Evolutionary conservation across 2,888 invertebrate genomes (phyloP), one percentile per base, ranked within the genome.

Genomic region (Cosmia trapezina): DNA sequence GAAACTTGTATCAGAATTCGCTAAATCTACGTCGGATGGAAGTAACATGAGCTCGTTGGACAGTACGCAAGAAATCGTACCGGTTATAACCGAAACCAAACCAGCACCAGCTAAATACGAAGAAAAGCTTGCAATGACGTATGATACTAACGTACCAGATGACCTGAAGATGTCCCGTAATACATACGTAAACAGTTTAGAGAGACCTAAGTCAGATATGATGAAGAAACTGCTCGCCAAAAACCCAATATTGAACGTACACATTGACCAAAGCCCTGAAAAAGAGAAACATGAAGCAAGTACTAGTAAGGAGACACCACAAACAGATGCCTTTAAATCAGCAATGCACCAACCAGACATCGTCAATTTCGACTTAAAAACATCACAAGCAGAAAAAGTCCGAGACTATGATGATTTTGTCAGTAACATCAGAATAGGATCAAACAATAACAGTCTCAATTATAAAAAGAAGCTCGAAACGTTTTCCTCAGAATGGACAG

Each of bases 151-250:
- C 80, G 95, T 97, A 76, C 97, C 97, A 11, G 97, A 97, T 88
- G 97, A 97, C 86, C 93, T 97, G 74, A 97, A 97, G 93, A 97
- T 97, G 19, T 97, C 97, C 1, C 93, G 97, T 59, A 97, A 96
- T 88, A 96, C 97, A 11, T 96, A 97, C 76, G 96, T 91, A 2
- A 97, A 97, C 56, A 97, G 97, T 83, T 91, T 97, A 84, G 97
- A 97, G 87, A 93, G 97, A 83, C 97, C 97, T 2, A 97, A 97
- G 91, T 97, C 97, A 3, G 97, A 97, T 49, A 96, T 97, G 88
- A 96, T 97, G 92, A 97, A 97, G 76, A 97, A 97, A 86, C 83
- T 96, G 14, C 92, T 97, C 53, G 96, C 96, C 6, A 96, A 96
- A 88, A 96, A 96, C 83, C 96, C 96, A 0, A 96, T 96, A 70